Evolutionary conservation across 2,888 invertebrate species (phyloP).

Genomic region (Leptura quadrifasciata): DNA sequence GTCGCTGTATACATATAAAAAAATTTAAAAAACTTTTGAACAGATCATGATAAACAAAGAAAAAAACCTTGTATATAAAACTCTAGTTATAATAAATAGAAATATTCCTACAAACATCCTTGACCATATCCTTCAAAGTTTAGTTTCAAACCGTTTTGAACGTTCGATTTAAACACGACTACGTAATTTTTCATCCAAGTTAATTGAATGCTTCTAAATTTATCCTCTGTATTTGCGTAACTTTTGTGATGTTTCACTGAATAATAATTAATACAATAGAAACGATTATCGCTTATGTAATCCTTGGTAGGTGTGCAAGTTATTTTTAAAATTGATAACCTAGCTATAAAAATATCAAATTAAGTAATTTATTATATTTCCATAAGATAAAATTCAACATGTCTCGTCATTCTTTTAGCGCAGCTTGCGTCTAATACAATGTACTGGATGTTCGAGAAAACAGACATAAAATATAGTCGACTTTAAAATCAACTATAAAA

Average conservation of each 20-base stretch:
- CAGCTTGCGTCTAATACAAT: not conserved
- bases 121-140: too few species aligned
- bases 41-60: too few species aligned
- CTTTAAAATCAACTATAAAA: too few species aligned
- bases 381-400: not conserved
- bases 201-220: not conserved
- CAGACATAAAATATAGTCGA: too few species aligned
- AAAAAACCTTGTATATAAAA: too few species aligned
- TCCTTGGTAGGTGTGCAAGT: not conserved
- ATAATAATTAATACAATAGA: not conserved
- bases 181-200: not conserved
- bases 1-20: too few species aligned
- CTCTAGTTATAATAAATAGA: too few species aligned
- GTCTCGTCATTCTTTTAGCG: not conserved
- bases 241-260: not conserved
- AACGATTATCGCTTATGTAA: slow-evolving; percentile 7
- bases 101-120: too few species aligned
- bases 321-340: not conserved
- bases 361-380: not conserved
- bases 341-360: slow-evolving; percentile 1
- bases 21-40: too few species aligned
- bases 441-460: too few species aligned
- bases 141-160: not conserved
- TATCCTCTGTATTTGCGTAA: not conserved
- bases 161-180: not conserved